These are phyloP conservation scores for Motacilla tschutschensis DNA, from an alignment of 2,113 vertebrate genomes.

Conservation along the genomic window DNA sequence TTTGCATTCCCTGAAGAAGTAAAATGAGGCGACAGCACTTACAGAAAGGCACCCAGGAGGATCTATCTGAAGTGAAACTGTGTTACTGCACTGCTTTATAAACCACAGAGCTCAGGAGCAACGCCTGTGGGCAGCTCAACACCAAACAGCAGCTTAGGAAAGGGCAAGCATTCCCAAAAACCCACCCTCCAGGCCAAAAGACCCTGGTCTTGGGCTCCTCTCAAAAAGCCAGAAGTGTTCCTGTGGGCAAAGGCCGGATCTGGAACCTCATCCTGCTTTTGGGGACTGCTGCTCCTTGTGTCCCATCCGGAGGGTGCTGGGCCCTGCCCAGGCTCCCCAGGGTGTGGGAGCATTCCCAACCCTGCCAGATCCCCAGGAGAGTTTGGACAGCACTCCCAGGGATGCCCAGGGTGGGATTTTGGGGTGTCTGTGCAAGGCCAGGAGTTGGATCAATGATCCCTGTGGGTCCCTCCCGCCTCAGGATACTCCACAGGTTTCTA, in stretches of 20 bases:
- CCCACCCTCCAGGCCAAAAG: rapidly evolving
- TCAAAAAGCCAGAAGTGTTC: not conserved
- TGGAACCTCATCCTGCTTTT: rapidly evolving
- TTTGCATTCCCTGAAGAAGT: not conserved
- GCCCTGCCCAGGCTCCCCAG: not conserved
- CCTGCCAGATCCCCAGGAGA: not conserved
- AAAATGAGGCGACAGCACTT: not conserved
- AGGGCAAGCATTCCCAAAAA: not conserved
- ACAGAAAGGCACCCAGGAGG: rapidly evolving
- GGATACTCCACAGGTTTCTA: rapidly evolving
- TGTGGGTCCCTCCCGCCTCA: not conserved
- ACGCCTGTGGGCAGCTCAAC: rapidly evolving
- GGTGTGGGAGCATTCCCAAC: rapidly evolving
- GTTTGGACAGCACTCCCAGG: rapidly evolving
- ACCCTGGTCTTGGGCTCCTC: not conserved
- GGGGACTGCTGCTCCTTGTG: rapidly evolving
- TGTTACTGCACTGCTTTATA: not conserved
- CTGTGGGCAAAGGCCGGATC: not conserved
- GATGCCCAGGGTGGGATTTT: not conserved
- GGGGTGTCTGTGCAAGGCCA: not conserved
- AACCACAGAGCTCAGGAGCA: not conserved
- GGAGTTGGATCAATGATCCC: not conserved
- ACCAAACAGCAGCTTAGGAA: not conserved
- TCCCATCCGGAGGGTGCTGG: not conserved
- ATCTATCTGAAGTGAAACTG: not conserved